These are phyloP conservation scores for Agrypnus murinus DNA, from an alignment of 2,888 invertebrate species.

Conservation along the genomic window DNA sequence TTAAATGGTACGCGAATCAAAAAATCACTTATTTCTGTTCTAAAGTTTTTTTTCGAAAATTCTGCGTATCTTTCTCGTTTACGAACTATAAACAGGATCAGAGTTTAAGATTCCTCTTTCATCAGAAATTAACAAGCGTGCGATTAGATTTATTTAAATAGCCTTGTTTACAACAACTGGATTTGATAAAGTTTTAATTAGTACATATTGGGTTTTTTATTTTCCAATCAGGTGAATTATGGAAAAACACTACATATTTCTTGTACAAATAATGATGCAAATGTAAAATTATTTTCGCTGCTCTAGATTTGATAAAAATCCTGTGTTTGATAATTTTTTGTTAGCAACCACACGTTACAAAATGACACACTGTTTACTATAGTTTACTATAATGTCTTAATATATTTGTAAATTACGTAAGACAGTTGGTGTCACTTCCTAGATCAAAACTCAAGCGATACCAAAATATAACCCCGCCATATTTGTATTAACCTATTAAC, in stretches of 20 bases:
- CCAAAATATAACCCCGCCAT: too few relatives aligned
- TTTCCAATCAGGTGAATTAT: conserved; percentile 1
- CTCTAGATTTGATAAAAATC: too few relatives aligned
- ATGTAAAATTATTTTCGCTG: neutral
- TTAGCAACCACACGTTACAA: conserved; percentile 6
- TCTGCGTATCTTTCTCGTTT: conserved; percentile 24
- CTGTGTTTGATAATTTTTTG: conserved; percentile 11
- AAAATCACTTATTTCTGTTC: neutral
- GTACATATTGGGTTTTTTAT: neutral
- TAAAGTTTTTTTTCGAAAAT: neutral
- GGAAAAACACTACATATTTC: neutral
- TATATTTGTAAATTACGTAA: conserved; percentile 20
- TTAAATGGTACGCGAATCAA: neutral
- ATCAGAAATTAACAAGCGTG: conserved; percentile 35
- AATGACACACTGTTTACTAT: conserved; percentile 13
- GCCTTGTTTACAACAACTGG: conserved; percentile 30
- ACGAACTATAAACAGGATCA: conserved; percentile 32
- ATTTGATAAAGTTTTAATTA: conserved; percentile 22
- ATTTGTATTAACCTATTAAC: too few relatives aligned
- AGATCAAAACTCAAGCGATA: neutral
- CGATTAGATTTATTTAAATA: conserved; percentile 36
- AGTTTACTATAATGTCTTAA: conserved; percentile 31
- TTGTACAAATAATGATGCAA: neutral
- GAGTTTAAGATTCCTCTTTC: conserved; percentile 29
- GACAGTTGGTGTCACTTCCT: neutral